Conservation (phyloP, 2,113 vertebrate genomes). For the Hypomesus transpacificus region DNA sequence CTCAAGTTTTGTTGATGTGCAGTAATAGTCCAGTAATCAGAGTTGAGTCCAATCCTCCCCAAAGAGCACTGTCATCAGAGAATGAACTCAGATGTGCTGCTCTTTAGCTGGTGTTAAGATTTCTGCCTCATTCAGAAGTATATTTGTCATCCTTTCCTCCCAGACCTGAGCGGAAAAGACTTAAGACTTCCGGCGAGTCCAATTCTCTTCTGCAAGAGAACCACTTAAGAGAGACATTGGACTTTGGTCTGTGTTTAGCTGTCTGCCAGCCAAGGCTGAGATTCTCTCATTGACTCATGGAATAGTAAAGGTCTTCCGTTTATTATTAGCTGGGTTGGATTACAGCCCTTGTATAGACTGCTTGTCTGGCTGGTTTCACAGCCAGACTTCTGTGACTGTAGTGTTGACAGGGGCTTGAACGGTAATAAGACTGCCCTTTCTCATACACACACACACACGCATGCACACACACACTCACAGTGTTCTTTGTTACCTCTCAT, state of each 20-base stretch:
- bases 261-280: no score
- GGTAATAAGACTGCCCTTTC: conserved; percentile 45
- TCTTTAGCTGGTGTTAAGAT: conserved; percentile 2
- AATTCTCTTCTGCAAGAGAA: no score
- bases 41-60: no score
- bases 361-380: no score
- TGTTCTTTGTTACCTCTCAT: not conserved
- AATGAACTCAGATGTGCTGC: not conserved
- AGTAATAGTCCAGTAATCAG: not conserved
- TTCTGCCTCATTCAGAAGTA: conserved; percentile 19
- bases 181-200: no score
- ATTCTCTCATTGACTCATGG: no score
- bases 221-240: no score
- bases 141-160: conserved; percentile 14
- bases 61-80: no score
- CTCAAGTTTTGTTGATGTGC: not conserved
- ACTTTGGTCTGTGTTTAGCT: no score
- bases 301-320: no score
- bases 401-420: conserved; percentile 4
- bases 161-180: not conserved
- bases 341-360: no score
- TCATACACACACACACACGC: not conserved
- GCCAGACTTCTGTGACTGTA: not conserved
- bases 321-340: no score
- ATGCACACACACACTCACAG: not conserved